phyloP scores from a whole-genome alignment of 1,140 invertebrate species.

The Rhyzopertha dominica region DNA sequence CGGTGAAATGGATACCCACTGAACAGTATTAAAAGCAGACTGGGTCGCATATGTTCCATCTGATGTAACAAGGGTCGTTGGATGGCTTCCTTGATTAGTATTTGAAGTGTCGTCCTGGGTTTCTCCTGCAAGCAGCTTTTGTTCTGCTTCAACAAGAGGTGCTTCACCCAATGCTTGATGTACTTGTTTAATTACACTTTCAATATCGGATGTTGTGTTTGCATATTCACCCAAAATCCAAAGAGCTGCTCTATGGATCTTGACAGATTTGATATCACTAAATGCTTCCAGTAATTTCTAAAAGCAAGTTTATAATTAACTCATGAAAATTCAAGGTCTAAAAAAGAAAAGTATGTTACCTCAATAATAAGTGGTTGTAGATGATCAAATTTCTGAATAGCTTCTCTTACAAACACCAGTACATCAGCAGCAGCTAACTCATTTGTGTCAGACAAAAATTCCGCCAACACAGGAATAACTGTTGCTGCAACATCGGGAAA shows the following conservation, averaged over 20 bases:
- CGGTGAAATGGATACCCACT: constrained; percentile 48
- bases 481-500: constrained; percentile 94
- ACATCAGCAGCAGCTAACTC: constrained; percentile 93
- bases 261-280: constrained; percentile 73
- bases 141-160: constrained; percentile 86
- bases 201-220: constrained; percentile 69
- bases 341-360: constrained; percentile 47
- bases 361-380: constrained; percentile 76
- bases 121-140: constrained; percentile 65
- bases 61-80: constrained; percentile 75
- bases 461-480: constrained; percentile 92
- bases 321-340: no score
- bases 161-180: constrained; percentile 77
- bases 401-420: constrained; percentile 90
- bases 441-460: constrained; percentile 93
- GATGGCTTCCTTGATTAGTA: constrained; percentile 30
- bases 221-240: constrained; percentile 99
- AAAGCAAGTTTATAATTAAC: no score
- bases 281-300: constrained; percentile 76
- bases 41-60: constrained; percentile 99
- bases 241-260: constrained; percentile 89
- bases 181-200: constrained; percentile 72
- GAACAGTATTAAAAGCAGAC: constrained; percentile 84
- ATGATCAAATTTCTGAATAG: constrained; percentile 86
- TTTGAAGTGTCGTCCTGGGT: constrained; percentile 50